phyloP scores from a whole-genome alignment of 1,140 invertebrate genomes.

The Octopus bimaculoides region DNA sequence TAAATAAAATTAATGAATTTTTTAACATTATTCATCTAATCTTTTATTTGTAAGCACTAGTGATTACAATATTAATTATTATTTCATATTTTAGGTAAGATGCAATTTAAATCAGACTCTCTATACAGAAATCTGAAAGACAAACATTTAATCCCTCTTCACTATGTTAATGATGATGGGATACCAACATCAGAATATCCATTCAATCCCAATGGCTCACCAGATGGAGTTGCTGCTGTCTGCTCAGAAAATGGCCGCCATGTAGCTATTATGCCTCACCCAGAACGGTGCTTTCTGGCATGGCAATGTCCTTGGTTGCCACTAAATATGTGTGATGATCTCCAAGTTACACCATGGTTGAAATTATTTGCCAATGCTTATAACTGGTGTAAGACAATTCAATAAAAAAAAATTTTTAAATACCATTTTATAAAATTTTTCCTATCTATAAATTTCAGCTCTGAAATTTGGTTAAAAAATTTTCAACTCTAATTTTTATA shows the following conservation, averaged over 20 bases:
- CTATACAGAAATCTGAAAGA: constrained; percentile 63
- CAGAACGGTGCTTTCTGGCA: constrained; percentile 69
- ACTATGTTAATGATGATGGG: constrained; percentile 81
- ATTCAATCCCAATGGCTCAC: constrained; percentile 90
- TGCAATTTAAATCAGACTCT: constrained; percentile 60
- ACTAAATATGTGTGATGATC: constrained; percentile 55
- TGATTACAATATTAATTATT: too few relatives aligned
- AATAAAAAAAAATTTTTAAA: too few relatives aligned
- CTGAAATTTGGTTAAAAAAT: too few relatives aligned
- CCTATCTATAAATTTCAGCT: too few relatives aligned
- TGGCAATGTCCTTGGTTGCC: constrained; percentile 58
- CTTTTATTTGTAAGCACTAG: too few relatives aligned
- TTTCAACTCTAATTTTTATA: too few relatives aligned
- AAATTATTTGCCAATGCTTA: constrained; percentile 90
- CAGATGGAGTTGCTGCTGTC: constrained; percentile 75
- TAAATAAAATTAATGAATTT: too few relatives aligned
- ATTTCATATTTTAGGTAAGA: constrained; percentile 57
- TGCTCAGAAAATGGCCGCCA: constrained; percentile 88
- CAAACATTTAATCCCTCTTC: constrained; percentile 71
- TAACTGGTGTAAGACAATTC: constrained; percentile 65
- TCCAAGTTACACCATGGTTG: constrained; percentile 79
- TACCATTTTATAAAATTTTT: too few relatives aligned
- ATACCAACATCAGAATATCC: constrained; percentile 79
- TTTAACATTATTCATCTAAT: too few relatives aligned
- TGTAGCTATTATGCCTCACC: constrained; percentile 97